Conservation (phyloP, 2,888 invertebrate genomes). For the Ametastegia equiseti region DNA sequence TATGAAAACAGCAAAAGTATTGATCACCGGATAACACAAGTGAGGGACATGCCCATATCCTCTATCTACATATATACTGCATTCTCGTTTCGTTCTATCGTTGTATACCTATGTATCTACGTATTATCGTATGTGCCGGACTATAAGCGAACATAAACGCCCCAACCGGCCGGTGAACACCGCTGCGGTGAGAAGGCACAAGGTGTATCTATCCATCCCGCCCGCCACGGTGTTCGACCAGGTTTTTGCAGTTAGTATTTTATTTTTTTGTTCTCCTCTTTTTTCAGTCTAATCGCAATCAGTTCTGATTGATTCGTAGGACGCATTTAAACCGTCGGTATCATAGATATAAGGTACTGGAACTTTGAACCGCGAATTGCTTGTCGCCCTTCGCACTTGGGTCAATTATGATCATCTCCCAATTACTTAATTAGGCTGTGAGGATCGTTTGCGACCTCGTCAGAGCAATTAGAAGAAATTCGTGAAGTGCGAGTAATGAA, state of each 20-base stretch:
- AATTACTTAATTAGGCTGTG: slow-evolving; percentile 23
- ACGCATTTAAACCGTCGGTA: background rate
- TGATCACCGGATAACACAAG: slow-evolving; percentile 43
- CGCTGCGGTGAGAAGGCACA: background rate
- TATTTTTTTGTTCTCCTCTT: too few relatives aligned
- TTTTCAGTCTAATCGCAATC: background rate
- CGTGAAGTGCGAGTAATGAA: background rate
- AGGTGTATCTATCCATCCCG: slow-evolving; percentile 6
- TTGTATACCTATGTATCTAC: slow-evolving; percentile 1
- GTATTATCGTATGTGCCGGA: slow-evolving; percentile 16
- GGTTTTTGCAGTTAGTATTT: background rate
- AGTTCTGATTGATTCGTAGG: slow-evolving; percentile 36
- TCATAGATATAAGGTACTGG: too few relatives aligned
- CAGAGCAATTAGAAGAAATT: background rate
- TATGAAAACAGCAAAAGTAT: slow-evolving; percentile 46
- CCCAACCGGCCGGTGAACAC: background rate
- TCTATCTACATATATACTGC: background rate
- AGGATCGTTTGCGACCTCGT: too few relatives aligned
- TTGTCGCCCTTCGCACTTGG: slow-evolving; percentile 21
- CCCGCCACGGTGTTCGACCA: background rate
- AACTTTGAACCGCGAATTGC: slow-evolving; percentile 25
- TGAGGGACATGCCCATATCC: slow-evolving; percentile 6
- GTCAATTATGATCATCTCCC: slow-evolving; percentile 29
- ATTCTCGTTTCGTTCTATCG: background rate
- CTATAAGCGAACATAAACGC: background rate